Evolutionary conservation across 2,888 invertebrate genomes (phyloP).

Genomic region (Pseudolycoriella hygida): DNA sequence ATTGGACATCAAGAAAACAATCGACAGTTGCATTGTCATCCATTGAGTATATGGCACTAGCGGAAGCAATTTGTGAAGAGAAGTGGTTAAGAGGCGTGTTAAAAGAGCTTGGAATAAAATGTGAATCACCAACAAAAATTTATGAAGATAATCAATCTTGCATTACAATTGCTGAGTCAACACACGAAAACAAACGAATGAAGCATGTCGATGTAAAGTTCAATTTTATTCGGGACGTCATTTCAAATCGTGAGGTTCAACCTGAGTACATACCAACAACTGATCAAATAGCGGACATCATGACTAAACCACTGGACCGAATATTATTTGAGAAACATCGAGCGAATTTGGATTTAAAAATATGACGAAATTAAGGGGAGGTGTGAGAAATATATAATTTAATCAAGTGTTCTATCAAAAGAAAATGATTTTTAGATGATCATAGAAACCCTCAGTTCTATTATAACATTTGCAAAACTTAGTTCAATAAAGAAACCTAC

Average conservation of each 20-base stretch:
- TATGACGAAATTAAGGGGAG: neutral
- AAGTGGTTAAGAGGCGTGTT: slow-evolving; percentile 8
- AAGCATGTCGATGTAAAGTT: neutral
- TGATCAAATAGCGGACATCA: too few species aligned
- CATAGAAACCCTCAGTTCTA: too few species aligned
- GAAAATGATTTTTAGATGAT: too few species aligned
- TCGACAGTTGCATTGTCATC: slow-evolving; percentile 7
- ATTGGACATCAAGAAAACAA: slow-evolving; percentile 9
- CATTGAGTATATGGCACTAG: slow-evolving; percentile 7
- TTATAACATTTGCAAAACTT: too few species aligned
- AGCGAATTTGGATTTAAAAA: too few species aligned
- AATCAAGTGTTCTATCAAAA: too few species aligned
- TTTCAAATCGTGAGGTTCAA: too few species aligned
- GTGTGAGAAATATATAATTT: neutral
- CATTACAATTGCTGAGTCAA: neutral
- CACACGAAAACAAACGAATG: neutral
- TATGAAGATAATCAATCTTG: slow-evolving; percentile 4
- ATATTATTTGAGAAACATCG: too few species aligned
- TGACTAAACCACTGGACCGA: too few species aligned
- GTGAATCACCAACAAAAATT: neutral
- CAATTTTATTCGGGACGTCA: too few species aligned
- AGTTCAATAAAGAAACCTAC: too few species aligned
- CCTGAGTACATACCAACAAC: too few species aligned
- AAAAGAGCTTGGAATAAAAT: neutral
- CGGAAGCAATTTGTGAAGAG: slow-evolving; percentile 7